A percentile compares a stretch with the other conserved stretches of the same genome.
Conservation (phyloP, 2,113 vertebrate genomes). For the Thalassoma bifasciatum region DNA sequence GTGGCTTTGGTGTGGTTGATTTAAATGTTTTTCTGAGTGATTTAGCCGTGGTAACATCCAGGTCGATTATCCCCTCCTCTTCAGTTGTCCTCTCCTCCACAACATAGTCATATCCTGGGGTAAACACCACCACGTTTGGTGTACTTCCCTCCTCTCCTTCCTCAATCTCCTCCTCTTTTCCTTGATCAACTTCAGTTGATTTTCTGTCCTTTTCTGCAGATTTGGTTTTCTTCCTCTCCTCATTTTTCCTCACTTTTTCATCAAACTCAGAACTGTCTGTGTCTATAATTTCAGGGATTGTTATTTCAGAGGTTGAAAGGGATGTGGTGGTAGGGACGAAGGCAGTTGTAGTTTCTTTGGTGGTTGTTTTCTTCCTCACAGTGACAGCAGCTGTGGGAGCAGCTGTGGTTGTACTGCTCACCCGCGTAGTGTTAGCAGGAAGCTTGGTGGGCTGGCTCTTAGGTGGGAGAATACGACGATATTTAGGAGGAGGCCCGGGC, state of each 20-base stretch:
- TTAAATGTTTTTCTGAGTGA: conserved; percentile 37
- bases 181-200: conserved; percentile 5
- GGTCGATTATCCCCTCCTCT: conserved; percentile 67
- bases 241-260: conserved; percentile 48
- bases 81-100: conserved; percentile 63
- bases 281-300: conserved; percentile 55
- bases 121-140: conserved; percentile 54
- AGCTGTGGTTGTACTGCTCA: conserved; percentile 25
- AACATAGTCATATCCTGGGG: conserved; percentile 78
- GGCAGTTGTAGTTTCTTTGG: conserved; percentile 35
- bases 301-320: conserved; percentile 20
- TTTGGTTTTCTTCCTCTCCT: conserved; percentile 3
- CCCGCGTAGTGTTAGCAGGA: conserved; percentile 27
- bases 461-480: conserved; percentile 43
- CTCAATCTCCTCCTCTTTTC: conserved; percentile 19
- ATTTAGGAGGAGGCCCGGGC: conserved; percentile 53
- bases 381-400: conserved; percentile 28
- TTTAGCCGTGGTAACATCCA: conserved; percentile 52
- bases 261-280: conserved; percentile 60
- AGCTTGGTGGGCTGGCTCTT: conserved; percentile 46
- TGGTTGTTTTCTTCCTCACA: conserved; percentile 31
- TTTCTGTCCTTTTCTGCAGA: conserved; percentile 22
- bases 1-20: conserved; percentile 33
- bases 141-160: conserved; percentile 79
- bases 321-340: conserved; percentile 16